Percentiles rank a stretch among this genome's conserved stretches.
These are phyloP conservation scores for Slavum lentiscoides DNA, from an alignment of 2,888 invertebrate genomes.

Conservation along the genomic window DNA sequence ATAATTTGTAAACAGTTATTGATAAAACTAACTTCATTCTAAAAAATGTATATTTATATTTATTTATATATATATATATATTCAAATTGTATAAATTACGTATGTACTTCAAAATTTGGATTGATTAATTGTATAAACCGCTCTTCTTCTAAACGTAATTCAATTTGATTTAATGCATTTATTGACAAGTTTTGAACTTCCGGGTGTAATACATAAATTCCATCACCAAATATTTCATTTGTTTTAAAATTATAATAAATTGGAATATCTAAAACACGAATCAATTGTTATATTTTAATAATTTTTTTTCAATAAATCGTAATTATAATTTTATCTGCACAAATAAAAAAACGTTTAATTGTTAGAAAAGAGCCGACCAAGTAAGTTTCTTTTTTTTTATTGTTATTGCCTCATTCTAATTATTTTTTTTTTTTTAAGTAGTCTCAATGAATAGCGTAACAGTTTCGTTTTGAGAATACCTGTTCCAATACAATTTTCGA, in stretches of 20 bases:
- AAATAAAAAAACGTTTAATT: too few relatives aligned
- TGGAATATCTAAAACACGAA: slow-evolving; percentile 30
- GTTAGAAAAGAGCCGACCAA: too few relatives aligned
- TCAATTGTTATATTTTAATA: background rate
- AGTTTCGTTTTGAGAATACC: background rate
- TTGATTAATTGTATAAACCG: background rate
- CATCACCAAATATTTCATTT: slow-evolving; percentile 19
- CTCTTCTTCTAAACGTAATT: slow-evolving; percentile 29
- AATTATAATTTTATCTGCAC: background rate
- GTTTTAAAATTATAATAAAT: slow-evolving; percentile 39
- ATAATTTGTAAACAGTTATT: slow-evolving; percentile 28
- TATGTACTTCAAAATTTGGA: slow-evolving; percentile 13
- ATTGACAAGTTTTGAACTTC: slow-evolving; percentile 16
- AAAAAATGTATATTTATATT: background rate
- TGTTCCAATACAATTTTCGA: background rate
- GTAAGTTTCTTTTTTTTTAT: too few relatives aligned
- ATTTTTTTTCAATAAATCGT: background rate
- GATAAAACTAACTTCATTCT: slow-evolving; percentile 29
- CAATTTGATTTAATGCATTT: slow-evolving; percentile 6
- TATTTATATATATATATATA: too few relatives aligned
- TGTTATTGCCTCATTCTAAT: too few relatives aligned
- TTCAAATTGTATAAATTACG: background rate
- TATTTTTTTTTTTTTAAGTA: background rate
- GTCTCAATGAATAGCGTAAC: background rate
- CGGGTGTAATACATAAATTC: slow-evolving; percentile 28